phyloP scores from a whole-genome alignment of 1,140 invertebrate species.

The Diploscapter pachys region DNA sequence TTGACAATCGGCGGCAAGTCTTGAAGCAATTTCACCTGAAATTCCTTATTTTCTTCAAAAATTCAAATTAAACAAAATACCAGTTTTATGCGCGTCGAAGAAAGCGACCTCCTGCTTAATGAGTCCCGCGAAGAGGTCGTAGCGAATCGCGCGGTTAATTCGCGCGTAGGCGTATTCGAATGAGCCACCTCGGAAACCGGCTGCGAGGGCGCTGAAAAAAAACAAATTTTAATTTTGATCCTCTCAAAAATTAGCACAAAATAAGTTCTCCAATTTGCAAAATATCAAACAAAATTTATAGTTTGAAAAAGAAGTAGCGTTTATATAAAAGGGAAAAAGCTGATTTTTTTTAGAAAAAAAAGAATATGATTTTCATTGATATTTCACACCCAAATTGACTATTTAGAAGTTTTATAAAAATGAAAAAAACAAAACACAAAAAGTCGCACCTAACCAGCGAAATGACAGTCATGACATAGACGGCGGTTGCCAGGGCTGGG shows the following conservation, averaged over 20 bases:
- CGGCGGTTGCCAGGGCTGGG: conserved; percentile 43
- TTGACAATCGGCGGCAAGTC: conserved; percentile 57
- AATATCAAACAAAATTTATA: no score
- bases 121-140: conserved; percentile 50
- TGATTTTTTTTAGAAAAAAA: no score
- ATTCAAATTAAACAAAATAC: conserved; percentile 3
- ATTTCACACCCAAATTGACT: not conserved
- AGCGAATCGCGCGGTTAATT: conserved; percentile 51
- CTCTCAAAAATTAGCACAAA: not conserved
- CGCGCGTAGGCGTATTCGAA: conserved; percentile 45
- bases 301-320: no score
- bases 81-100: conserved; percentile 57
- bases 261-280: not conserved
- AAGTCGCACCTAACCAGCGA: conserved; percentile 38
- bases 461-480: conserved; percentile 50
- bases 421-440: not conserved
- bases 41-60: not conserved
- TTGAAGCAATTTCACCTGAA: conserved; percentile 54
- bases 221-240: not conserved
- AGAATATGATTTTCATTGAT: not conserved
- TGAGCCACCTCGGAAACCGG: conserved; percentile 53
- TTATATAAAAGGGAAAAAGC: no score
- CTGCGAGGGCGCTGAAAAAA: conserved; percentile 51
- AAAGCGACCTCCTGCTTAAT: conserved; percentile 57
- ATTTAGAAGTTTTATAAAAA: conserved; percentile 14